Percentiles rank a stretch among this genome's conserved stretches.
Evolutionary conservation across 2,888 invertebrate species (phyloP).

Genomic region (Abscondita cerata): DNA sequence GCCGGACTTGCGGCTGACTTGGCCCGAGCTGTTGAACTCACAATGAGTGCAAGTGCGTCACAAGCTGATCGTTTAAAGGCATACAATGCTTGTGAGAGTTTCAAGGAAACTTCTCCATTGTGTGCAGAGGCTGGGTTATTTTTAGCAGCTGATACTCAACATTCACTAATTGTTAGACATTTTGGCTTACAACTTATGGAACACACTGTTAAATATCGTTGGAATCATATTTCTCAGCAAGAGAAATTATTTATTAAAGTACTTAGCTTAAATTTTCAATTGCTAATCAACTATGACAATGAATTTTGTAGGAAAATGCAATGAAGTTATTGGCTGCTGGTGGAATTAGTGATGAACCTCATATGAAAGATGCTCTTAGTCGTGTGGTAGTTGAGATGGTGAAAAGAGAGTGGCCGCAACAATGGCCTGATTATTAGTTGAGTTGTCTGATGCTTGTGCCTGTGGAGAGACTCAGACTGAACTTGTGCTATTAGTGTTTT

Average conservation of each 20-base stretch:
- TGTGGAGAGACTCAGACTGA: slow-evolving; percentile 89
- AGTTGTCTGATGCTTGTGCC: slow-evolving; percentile 82
- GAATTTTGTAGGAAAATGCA: slow-evolving; percentile 73
- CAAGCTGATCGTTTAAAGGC: slow-evolving; percentile 81
- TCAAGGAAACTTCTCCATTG: slow-evolving; percentile 85
- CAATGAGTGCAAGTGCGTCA: slow-evolving; percentile 79
- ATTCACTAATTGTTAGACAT: slow-evolving; percentile 82
- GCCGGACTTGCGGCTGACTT: slow-evolving; percentile 77
- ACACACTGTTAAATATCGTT: slow-evolving; percentile 90
- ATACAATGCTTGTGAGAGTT: slow-evolving; percentile 83
- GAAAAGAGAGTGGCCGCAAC: slow-evolving; percentile 97
- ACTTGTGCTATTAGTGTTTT: slow-evolving; percentile 85
- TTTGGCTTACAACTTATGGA: slow-evolving; percentile 94
- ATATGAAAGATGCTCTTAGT: slow-evolving; percentile 85
- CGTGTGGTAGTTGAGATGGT: slow-evolving; percentile 96
- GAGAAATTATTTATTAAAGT: slow-evolving; percentile 80
- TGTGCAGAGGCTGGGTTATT: slow-evolving; percentile 88
- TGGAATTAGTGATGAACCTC: slow-evolving; percentile 76
- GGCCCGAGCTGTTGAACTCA: slow-evolving; percentile 81
- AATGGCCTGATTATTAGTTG: slow-evolving; percentile 88
- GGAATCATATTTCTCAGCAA: slow-evolving; percentile 86
- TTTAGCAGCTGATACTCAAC: slow-evolving; percentile 76
- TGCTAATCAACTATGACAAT: slow-evolving; percentile 28
- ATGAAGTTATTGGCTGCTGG: slow-evolving; percentile 82
- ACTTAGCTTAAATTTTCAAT: slow-evolving; percentile 1